Conservation (phyloP, 2,888 invertebrate species). For the Argynnis bischoffii region DNA sequence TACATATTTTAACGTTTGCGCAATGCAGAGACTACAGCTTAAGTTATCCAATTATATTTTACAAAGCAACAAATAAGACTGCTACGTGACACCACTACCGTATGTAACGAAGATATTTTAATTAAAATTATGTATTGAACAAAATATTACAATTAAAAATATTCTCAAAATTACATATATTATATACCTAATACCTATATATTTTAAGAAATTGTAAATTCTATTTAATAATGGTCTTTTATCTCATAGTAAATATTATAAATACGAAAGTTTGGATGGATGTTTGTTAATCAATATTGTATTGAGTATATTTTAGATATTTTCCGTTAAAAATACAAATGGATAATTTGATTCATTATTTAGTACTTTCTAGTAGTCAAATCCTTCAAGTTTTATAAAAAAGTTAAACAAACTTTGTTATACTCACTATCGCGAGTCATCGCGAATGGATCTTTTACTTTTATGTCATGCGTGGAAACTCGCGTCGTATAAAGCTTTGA, state of each 20-base stretch:
- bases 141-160: no score
- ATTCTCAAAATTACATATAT: no score
- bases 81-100: not conserved
- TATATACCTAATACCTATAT: no score
- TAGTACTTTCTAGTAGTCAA: not conserved
- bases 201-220: no score
- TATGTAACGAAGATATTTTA: not conserved
- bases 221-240: no score
- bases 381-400: not conserved
- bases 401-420: not conserved
- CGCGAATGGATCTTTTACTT: slow-evolving; percentile 3
- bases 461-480: not conserved
- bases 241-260: no score
- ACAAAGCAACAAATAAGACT: not conserved
- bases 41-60: not conserved
- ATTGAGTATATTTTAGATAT: no score
- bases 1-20: slow-evolving; percentile 12
- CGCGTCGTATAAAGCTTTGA: slow-evolving; percentile 3
- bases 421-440: not conserved
- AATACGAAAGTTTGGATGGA: no score
- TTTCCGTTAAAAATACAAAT: no score
- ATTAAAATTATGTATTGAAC: no score
- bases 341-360: no score
- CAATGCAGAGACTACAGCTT: slow-evolving; percentile 22
- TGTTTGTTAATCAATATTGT: no score